Evolutionary conservation across 2,888 invertebrate species (phyloP).

Genomic region (Torymus tubicola): DNA sequence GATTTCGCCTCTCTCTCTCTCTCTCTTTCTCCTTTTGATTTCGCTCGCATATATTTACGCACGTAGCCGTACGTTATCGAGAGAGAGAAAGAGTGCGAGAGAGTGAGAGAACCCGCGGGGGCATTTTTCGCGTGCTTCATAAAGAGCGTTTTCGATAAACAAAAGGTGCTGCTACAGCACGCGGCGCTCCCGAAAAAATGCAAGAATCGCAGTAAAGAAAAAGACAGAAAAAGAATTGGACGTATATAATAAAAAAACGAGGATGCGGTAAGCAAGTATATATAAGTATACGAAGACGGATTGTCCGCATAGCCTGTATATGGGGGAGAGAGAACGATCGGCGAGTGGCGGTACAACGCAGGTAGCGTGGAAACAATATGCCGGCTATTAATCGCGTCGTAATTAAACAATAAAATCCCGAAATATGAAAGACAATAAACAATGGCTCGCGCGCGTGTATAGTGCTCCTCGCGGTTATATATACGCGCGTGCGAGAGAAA

Average conservation of each 20-base stretch:
- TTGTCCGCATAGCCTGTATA: slow-evolving; percentile 16
- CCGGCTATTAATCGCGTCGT: slow-evolving; percentile 54
- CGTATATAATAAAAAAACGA: background rate
- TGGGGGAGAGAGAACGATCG: background rate
- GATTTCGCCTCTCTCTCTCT: slow-evolving; percentile 14
- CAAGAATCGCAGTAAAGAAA: background rate
- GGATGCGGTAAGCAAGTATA: background rate
- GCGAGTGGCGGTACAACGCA: background rate
- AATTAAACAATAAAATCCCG: slow-evolving; percentile 59
- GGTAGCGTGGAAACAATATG: slow-evolving; percentile 38
- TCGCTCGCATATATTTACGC: background rate
- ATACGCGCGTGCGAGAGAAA: background rate
- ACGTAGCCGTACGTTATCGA: slow-evolving; percentile 35
- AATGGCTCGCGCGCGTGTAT: slow-evolving; percentile 25
- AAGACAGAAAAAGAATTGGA: background rate
- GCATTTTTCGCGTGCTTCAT: slow-evolving; percentile 51
- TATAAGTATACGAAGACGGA: slow-evolving; percentile 12
- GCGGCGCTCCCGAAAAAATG: slow-evolving; percentile 35
- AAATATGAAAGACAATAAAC: slow-evolving; percentile 59
- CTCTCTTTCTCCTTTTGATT: slow-evolving; percentile 35
- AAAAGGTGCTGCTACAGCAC: slow-evolving; percentile 36
- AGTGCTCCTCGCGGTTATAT: background rate
- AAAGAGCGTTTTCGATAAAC: slow-evolving; percentile 42
- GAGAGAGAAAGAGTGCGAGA: background rate
- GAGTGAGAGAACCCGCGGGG: background rate